A percentile compares a stretch with the other conserved stretches of the same genome.
Conservation (phyloP, 2,113 vertebrate genomes). For the Symphodus melops region DNA sequence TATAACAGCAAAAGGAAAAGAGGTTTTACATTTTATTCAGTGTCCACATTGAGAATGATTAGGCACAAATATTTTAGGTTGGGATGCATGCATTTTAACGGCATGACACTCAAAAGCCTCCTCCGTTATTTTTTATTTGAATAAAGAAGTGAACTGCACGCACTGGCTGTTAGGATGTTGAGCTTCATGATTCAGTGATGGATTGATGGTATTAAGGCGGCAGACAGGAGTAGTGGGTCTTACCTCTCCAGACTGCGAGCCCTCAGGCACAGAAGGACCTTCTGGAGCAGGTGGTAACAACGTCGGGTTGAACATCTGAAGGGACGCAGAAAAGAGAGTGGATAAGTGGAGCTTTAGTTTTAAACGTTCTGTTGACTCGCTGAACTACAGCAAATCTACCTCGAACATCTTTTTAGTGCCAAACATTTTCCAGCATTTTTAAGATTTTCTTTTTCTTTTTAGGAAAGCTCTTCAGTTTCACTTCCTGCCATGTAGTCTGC, state of each 20-base stretch:
- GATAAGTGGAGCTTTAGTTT: conserved; percentile 15
- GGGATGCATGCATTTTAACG: conserved; percentile 51
- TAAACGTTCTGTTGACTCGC: background rate
- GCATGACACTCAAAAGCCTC: background rate
- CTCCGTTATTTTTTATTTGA: conserved; percentile 9
- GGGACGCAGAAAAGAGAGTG: background rate
- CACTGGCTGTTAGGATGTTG: conserved; percentile 48
- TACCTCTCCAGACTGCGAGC: conserved; percentile 90
- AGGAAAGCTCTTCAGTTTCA: no score
- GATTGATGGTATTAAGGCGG: conserved; percentile 26
- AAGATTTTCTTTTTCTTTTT: no score
- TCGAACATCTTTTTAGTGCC: no score
- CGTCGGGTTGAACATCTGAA: conserved; percentile 85
- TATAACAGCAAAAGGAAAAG: conserved; percentile 35
- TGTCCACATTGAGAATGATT: conserved; percentile 37
- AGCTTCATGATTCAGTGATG: conserved; percentile 48
- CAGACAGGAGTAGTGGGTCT: conserved; percentile 11
- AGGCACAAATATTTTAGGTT: conserved; percentile 43
- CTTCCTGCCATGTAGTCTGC: no score
- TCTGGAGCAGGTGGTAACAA: conserved; percentile 83
- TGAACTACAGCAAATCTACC: no score
- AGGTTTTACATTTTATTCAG: conserved; percentile 17
- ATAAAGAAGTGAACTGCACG: conserved; percentile 18
- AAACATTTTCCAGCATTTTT: no score
- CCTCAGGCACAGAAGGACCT: conserved; percentile 76